Evolutionary conservation across 2,113 vertebrate species (phyloP).

Genomic region (Nipponia nippon): DNA sequence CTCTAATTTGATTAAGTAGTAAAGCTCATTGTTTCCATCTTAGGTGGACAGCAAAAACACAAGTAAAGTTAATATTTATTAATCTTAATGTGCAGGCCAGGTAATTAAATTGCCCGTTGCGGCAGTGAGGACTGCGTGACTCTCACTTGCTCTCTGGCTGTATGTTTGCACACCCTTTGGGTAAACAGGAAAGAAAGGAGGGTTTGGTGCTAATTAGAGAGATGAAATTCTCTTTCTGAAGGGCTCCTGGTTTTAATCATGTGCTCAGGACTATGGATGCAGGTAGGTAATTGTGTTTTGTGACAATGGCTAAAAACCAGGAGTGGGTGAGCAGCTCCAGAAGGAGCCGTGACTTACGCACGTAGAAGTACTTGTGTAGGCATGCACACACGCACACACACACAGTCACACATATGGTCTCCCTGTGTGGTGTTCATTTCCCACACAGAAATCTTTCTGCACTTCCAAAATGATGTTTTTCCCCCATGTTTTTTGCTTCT

Average conservation of each 20-base stretch:
- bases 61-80: constrained; percentile 74
- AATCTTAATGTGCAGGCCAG: constrained; percentile 32
- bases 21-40: constrained; percentile 69
- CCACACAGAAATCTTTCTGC: neutral
- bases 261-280: neutral
- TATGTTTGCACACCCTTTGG: neutral
- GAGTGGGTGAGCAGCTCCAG: neutral
- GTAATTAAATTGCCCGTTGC: neutral
- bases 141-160: neutral
- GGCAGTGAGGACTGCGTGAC: neutral
- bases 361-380: accelerated
- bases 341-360: neutral
- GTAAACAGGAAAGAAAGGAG: constrained; percentile 33
- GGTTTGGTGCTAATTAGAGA: constrained; percentile 32
- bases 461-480: neutral
- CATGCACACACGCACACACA: neutral
- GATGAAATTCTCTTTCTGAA: neutral
- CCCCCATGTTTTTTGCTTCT: accelerated
- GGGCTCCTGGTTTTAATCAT: neutral
- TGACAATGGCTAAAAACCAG: neutral
- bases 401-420: neutral
- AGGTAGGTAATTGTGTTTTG: neutral
- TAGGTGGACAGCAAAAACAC: constrained; percentile 56
- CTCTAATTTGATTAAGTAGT: constrained; percentile 77
- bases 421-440: neutral